Conservation (phyloP, 2,113 vertebrate species). For the Piaya cayana region DNA sequence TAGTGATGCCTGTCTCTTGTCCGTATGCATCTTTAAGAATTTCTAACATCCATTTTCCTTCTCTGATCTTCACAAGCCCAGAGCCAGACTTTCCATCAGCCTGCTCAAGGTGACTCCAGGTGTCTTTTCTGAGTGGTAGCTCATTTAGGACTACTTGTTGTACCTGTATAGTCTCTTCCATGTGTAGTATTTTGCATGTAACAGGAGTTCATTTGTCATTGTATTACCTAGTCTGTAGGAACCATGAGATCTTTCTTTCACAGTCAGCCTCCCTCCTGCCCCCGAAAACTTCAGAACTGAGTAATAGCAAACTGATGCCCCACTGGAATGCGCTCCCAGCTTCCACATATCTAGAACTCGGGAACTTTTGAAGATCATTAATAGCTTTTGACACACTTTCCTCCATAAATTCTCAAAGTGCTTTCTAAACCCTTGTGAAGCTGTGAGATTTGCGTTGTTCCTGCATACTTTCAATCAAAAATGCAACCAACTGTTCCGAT, state of each 20-base stretch:
- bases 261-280: fast-evolving
- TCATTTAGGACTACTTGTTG: background rate
- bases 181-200: background rate
- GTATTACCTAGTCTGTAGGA: background rate
- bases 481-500: background rate
- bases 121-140: background rate
- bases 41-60: background rate
- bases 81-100: background rate
- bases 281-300: no score
- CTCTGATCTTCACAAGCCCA: background rate
- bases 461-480: background rate
- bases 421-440: background rate
- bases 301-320: no score
- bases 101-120: background rate
- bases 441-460: background rate
- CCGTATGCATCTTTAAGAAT: background rate
- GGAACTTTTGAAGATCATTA: background rate
- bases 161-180: background rate
- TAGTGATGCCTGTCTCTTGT: background rate
- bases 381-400: background rate
- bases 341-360: background rate
- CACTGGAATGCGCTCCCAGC: background rate
- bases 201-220: background rate
- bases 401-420: background rate
- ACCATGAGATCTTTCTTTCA: background rate